A percentile compares a stretch with the other conserved stretches of the same genome.
phyloP scores from a whole-genome alignment of 30 jellyfish, hydroid and myxozoan genomes.

The Cassiopea andromeda region DNA sequence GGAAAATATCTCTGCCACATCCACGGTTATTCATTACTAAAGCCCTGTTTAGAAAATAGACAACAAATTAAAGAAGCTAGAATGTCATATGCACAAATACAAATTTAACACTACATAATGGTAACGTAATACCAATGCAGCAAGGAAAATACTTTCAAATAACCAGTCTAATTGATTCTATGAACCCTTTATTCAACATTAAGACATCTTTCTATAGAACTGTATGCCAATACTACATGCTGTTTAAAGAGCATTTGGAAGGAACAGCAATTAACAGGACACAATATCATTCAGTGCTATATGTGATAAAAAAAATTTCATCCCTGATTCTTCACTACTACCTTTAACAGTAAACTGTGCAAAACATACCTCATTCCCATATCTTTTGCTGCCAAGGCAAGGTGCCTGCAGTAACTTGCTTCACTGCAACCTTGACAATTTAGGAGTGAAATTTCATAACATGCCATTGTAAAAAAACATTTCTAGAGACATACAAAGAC shows the following conservation, averaged over 20 bases:
- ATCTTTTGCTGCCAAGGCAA: constrained; percentile 70
- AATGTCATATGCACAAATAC: neutral
- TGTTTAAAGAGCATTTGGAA: too few relatives aligned
- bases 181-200: too few relatives aligned
- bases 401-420: constrained; percentile 35
- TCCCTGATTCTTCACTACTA: neutral
- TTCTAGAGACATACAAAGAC: too few relatives aligned
- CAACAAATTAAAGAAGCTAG: neutral
- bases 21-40: constrained; percentile 88
- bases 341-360: neutral
- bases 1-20: constrained; percentile 63
- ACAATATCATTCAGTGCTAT: too few relatives aligned
- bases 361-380: constrained; percentile 50
- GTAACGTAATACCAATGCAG: too few relatives aligned
- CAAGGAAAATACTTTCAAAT: too few relatives aligned
- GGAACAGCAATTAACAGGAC: too few relatives aligned
- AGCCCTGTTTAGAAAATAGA: constrained; percentile 25
- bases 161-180: too few relatives aligned
- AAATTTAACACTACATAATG: too few relatives aligned
- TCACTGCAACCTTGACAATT: constrained; percentile 24
- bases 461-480: neutral
- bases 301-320: neutral
- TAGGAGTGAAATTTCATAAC: too few relatives aligned
- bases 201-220: too few relatives aligned
- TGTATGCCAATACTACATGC: too few relatives aligned